phyloP scores from a whole-genome alignment of 2,888 invertebrate species.

The Dryomyza anilis region DNA sequence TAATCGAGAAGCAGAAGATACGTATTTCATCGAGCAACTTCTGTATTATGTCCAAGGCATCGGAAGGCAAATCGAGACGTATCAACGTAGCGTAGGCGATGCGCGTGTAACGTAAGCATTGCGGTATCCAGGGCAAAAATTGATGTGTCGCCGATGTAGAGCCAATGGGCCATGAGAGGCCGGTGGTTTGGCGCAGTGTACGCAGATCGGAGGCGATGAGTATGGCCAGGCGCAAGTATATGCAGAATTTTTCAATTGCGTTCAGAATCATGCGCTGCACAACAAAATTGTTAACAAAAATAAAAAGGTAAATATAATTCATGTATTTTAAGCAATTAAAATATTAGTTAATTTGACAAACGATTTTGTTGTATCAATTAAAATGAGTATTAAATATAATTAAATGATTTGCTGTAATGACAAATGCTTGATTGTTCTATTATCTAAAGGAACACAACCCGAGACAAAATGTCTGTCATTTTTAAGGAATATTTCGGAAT shows the following conservation, averaged over 20 bases:
- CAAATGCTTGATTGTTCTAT: too few species aligned
- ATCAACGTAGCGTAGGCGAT: conserved; percentile 82
- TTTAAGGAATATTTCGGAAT: too few species aligned
- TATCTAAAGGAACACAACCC: too few species aligned
- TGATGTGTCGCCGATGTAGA: conserved; percentile 64
- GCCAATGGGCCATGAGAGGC: conserved; percentile 61
- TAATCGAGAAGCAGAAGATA: conserved; percentile 81
- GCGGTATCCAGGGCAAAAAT: conserved; percentile 74
- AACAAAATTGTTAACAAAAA: not conserved
- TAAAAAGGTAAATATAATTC: not conserved
- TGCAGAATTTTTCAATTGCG: conserved; percentile 76
- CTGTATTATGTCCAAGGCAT: conserved; percentile 84
- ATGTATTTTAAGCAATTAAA: too few species aligned
- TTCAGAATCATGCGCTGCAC: conserved; percentile 77
- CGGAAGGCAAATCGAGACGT: conserved; percentile 84
- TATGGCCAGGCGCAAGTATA: conserved; percentile 74
- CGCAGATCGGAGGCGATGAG: conserved; percentile 69
- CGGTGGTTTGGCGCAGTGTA: conserved; percentile 51
- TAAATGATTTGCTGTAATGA: too few species aligned
- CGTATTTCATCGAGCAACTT: conserved; percentile 85
- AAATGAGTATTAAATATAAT: too few species aligned
- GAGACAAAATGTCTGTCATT: too few species aligned
- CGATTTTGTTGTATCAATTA: too few species aligned
- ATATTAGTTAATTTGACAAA: too few species aligned
- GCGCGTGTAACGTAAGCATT: conserved; percentile 79